Evolutionary conservation across 2,113 vertebrate genomes (phyloP), one percentile per base, ranked within the genome.

Genomic region (Lonchura striata): DNA sequence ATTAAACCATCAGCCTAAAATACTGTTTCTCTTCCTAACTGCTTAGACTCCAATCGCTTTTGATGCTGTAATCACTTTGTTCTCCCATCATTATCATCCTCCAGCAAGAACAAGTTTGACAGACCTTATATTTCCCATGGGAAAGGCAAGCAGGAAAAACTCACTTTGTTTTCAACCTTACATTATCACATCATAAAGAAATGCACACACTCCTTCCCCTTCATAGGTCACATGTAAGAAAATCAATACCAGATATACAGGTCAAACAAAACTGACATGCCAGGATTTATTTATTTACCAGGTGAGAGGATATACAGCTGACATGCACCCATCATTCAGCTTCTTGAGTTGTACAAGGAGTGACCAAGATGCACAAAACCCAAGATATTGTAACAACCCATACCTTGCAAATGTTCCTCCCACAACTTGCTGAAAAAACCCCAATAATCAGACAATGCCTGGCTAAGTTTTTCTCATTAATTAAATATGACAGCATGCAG

Each of bases 71-170:
- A 91, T 86, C 21, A 4, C 65, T 78, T 82, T 17, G 2, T 70
- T 87, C 87, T 90, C 52, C 53, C 6, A 4, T 68, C 76, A 52
- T 81, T 66, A 90, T 50, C 80, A 81, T 92, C 56, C 54, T 86
- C 56, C 82, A 90, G 56, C 56, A 93, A 75, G 80, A 94, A 82
- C 52, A 44, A 83, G 76, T 90, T 64, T 5, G 13, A 95, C 92
- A 95, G 79, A 95, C 64, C 35, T 71, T 19, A 3, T 30, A 80
- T 78, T 92, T 92, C 88, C 92, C 90, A 93, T 69, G 90, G 88
- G 90, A 94, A 93, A 82, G 65, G 53, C 57, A 79, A 88, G 90
- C 69, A 91, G 69, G 92, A 82, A 90, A 82, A 92, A 75, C 9
- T 1, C 37, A 70, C 57, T 88, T 86, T 24, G 56, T 81, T 92